A percentile compares a stretch with the other conserved stretches of the same genome.
phyloP scores from a whole-genome alignment of 1,140 invertebrate genomes.

The Halictus rubicundus region DNA sequence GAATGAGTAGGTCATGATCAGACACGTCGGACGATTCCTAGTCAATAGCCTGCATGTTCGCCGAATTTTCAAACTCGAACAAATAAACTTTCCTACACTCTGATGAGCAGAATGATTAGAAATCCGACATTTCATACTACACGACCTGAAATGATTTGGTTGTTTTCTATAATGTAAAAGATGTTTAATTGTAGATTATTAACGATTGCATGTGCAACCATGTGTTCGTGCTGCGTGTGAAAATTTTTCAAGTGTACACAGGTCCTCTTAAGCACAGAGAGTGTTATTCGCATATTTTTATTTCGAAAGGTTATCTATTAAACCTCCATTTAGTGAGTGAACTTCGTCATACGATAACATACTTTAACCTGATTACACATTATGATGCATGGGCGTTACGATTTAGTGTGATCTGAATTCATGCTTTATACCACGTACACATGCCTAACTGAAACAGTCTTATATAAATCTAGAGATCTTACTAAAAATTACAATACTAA shows the following conservation, averaged over 20 bases:
- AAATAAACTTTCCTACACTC: too few relatives aligned
- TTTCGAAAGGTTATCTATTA: constrained; percentile 6
- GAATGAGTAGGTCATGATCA: too few relatives aligned
- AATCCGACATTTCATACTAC: too few relatives aligned
- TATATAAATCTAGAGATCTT: too few relatives aligned
- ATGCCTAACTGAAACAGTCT: too few relatives aligned
- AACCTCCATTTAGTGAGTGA: neutral
- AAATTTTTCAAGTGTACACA: neutral
- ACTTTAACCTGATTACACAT: constrained; percentile 6
- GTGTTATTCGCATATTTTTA: neutral
- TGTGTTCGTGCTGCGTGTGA: neutral
- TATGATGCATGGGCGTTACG: neutral
- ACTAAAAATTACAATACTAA: too few relatives aligned
- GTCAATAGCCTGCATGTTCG: too few relatives aligned
- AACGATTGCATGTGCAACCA: neutral
- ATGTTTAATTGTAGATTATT: neutral
- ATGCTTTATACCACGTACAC: too few relatives aligned
- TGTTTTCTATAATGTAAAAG: neutral
- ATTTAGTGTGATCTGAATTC: neutral
- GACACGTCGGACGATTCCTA: too few relatives aligned
- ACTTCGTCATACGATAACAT: neutral
- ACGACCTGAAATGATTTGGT: too few relatives aligned
- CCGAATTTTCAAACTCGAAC: too few relatives aligned
- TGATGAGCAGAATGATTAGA: too few relatives aligned
- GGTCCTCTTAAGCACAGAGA: neutral